Conservation (phyloP, 2,113 vertebrate genomes). For the Oreotrochilus melanogaster region DNA sequence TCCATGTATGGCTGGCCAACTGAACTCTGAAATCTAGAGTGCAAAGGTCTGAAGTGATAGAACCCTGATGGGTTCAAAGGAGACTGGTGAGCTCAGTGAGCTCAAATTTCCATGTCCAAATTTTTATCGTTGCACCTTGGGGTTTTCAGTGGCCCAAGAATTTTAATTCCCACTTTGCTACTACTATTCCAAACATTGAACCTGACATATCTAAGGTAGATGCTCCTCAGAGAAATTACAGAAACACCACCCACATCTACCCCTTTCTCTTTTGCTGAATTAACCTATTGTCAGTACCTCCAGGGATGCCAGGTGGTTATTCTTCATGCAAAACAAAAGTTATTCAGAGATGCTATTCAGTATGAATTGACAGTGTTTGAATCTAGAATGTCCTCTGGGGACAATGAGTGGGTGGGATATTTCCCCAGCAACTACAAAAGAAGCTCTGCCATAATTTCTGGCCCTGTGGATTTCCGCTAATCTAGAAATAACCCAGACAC, state of each 20-base stretch:
- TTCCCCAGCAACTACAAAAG: not conserved
- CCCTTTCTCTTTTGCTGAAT: not conserved
- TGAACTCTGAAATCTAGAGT: not conserved
- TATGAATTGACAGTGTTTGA: not conserved
- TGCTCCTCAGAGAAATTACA: not conserved
- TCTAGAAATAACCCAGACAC: conserved; percentile 23
- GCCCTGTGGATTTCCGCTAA: not conserved
- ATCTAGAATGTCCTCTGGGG: not conserved
- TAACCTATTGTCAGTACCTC: not conserved
- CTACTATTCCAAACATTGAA: not conserved
- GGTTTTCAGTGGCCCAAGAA: not conserved
- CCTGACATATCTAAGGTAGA: not conserved
- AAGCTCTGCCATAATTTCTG: not conserved
- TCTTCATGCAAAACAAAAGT: not conserved
- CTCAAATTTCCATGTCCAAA: not conserved
- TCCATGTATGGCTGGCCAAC: not conserved
- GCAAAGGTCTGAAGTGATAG: not conserved
- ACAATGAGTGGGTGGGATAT: not conserved
- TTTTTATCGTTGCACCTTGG: not conserved
- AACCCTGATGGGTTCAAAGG: not conserved
- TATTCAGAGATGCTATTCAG: not conserved
- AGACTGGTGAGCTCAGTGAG: not conserved
- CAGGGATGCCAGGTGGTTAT: not conserved
- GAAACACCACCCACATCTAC: not conserved
- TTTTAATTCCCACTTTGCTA: not conserved